phyloP scores from a whole-genome alignment of 2,797 vertebrate genomes.

The Xerus rutilus region DNA sequence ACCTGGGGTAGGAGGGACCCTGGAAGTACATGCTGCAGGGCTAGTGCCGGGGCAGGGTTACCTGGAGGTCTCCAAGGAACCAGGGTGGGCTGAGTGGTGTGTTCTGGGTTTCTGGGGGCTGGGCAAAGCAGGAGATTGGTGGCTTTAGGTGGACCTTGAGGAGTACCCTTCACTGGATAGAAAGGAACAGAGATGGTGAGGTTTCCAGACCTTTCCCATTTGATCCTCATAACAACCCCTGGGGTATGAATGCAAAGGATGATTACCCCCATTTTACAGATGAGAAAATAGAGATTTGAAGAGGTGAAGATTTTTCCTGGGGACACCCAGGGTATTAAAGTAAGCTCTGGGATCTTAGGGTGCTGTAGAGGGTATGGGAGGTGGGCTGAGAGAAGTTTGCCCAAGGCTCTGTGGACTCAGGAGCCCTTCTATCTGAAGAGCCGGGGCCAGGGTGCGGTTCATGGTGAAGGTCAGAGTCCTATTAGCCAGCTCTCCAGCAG shows the following conservation, averaged over 20 bases:
- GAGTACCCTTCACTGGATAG: not conserved
- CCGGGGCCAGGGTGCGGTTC: not conserved
- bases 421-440: not conserved
- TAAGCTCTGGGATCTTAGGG: not conserved
- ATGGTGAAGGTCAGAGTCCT: not conserved
- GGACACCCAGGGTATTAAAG: not conserved
- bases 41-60: not conserved
- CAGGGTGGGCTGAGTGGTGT: not conserved
- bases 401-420: not conserved
- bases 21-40: not conserved
- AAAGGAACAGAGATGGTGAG: not conserved
- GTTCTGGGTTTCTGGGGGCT: not conserved
- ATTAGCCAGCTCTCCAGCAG: not conserved
- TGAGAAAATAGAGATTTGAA: conserved; percentile 44
- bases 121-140: not conserved
- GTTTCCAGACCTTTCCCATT: not conserved
- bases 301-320: not conserved
- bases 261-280: not conserved
- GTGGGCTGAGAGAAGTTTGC: not conserved
- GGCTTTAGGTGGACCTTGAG: not conserved
- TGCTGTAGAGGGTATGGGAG: not conserved
- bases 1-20: not conserved
- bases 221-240: not conserved
- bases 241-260: not conserved
- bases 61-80: conserved; percentile 62